These are phyloP conservation scores for Chironomus tepperi DNA, from an alignment of 1,140 invertebrate species.

Conservation along the genomic window DNA sequence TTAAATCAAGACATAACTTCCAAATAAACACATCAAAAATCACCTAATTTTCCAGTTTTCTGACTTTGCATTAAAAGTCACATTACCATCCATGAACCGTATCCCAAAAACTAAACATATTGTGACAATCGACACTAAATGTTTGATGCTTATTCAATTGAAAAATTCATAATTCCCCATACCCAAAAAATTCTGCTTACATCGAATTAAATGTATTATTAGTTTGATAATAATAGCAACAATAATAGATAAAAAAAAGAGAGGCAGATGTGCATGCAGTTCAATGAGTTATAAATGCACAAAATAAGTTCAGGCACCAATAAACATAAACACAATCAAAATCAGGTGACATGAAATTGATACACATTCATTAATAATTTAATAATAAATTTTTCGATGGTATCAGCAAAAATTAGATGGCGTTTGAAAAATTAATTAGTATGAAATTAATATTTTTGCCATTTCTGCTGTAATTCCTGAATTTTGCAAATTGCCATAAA, in stretches of 20 bases:
- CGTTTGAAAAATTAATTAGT: slow-evolving; percentile 14
- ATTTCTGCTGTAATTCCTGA: neutral
- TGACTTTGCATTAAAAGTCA: too few species aligned
- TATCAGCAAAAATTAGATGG: slow-evolving; percentile 8
- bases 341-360: slow-evolving; percentile 7
- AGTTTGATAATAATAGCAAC: neutral
- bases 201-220: slow-evolving; percentile 15
- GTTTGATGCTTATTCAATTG: slow-evolving; percentile 1
- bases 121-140: slow-evolving; percentile 12
- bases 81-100: too few species aligned
- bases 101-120: neutral
- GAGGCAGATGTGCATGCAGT: too few species aligned
- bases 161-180: neutral
- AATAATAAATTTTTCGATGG: neutral
- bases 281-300: too few species aligned
- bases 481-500: neutral
- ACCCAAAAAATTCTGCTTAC: neutral
- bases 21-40: too few species aligned
- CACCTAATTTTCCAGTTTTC: too few species aligned
- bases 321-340: neutral
- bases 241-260: neutral
- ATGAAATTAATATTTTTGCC: slow-evolving; percentile 14
- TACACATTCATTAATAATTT: slow-evolving; percentile 9
- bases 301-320: too few species aligned
- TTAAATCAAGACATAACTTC: too few species aligned